Conservation (phyloP, 2,113 vertebrate genomes). For the Laticauda colubrina region DNA sequence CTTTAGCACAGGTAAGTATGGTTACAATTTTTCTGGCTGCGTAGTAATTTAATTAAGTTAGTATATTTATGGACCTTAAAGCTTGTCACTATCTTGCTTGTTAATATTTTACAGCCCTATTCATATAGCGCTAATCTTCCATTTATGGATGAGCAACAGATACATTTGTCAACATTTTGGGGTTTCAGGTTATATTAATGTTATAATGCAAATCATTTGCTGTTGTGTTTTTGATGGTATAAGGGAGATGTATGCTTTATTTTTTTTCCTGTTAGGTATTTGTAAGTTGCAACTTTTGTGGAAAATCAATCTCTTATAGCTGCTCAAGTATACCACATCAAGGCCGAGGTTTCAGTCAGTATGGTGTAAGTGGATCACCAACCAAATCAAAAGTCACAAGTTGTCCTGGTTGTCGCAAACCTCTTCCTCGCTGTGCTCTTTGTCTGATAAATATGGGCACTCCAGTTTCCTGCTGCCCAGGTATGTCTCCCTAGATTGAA, state of each 20-base stretch:
- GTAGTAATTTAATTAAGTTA: background rate
- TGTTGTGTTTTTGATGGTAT: background rate
- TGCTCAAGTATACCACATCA: slow-evolving; percentile 93
- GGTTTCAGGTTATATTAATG: background rate
- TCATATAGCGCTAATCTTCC: background rate
- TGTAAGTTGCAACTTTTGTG: slow-evolving; percentile 99
- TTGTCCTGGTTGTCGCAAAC: slow-evolving; percentile 96
- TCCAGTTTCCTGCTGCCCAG: slow-evolving; percentile 92
- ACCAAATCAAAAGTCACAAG: slow-evolving; percentile 98
- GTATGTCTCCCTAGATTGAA: slow-evolving; percentile 65
- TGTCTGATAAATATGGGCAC: slow-evolving; percentile 99
- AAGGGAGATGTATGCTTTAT: background rate
- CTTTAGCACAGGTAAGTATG: slow-evolving; percentile 86
- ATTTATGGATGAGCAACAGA: background rate
- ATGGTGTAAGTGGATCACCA: slow-evolving; percentile 94
- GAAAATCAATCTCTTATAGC: slow-evolving; percentile 98
- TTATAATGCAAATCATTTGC: background rate
- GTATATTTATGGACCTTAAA: too few species aligned
- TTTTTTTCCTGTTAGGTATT: slow-evolving; percentile 80
- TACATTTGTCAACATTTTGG: background rate
- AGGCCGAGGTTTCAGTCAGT: slow-evolving; percentile 96
- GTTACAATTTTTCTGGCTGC: background rate
- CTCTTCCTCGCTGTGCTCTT: slow-evolving; percentile 94
- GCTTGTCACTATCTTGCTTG: background rate
- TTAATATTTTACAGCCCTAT: background rate